Evolutionary conservation across 2,113 vertebrate genomes (phyloP), one percentile per base, ranked within the genome.

Genomic region (Ploceus nigricollis): DNA sequence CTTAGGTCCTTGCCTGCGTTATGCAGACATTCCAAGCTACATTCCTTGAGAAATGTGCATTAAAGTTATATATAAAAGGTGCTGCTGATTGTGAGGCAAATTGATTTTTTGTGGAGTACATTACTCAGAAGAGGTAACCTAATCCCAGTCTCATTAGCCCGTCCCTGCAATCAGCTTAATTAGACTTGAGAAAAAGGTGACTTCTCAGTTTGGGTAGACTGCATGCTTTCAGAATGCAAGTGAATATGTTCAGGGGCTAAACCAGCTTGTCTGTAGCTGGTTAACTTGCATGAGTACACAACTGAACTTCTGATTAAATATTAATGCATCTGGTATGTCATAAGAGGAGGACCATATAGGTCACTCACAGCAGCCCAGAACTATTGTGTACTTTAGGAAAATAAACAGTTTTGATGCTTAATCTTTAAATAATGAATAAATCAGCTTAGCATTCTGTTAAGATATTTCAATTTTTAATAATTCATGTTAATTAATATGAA

Each of bases 111-210:
- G 85, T 92, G 37, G 48, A 77, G 76, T 77, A 45, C 71, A 77
- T 80, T 91, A 94, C 81, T 91, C 84, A 93, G 87, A 73, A 89
- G 30, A 2, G 2, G 81, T 87, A 94, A 89, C 56, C 42, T 94
- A 93, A 75, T 95, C 61, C 60, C 58, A 93, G 68, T 81, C 45
- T 94, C 89, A 89, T 92, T 80, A 96, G 72, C 33, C 50, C 0
- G 4, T 87, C 47, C 54, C 77, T 66, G 39, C 64, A 91, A 83
- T 87, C 81, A 78, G 24, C 89, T 95, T 95, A 91, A 96, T 94
- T 89, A 89, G 47, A 91, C 47, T 63, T 81, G 47, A 72, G 61
- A 87, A 90, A 89, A 69, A 94, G 20, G 56, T 94, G 83, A 89
- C 75, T 95, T 94, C 61, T 79, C 23, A n/a, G 21, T 68, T 73